Evolutionary conservation across 2,888 invertebrate genomes (phyloP).

Genomic region (Drosophila paranaensis): DNA sequence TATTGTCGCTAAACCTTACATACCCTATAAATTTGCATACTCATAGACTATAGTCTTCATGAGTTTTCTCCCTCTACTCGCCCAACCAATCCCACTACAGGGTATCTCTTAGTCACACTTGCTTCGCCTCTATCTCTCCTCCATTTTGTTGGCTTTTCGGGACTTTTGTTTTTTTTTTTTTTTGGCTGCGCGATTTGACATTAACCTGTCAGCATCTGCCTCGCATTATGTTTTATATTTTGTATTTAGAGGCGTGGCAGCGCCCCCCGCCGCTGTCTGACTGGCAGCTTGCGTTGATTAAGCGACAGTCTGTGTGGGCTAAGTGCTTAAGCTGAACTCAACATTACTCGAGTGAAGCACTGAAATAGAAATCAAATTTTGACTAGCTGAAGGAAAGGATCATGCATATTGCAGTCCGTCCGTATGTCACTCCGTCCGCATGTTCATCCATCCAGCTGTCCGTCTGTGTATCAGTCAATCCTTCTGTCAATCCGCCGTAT

Average conservation of each 20-base stretch:
- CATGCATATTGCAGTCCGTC: not conserved
- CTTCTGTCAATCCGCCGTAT: not conserved
- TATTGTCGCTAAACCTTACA: no score
- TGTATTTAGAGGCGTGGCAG: slow-evolving; percentile 49
- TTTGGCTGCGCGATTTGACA: slow-evolving; percentile 69
- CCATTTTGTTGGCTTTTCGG: slow-evolving; percentile 51
- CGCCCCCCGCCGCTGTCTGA: not conserved
- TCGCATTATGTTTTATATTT: slow-evolving; percentile 51
- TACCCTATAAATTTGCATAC: not conserved
- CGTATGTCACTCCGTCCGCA: no score
- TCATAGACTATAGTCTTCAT: not conserved
- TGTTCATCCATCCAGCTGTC: no score
- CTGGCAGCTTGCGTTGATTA: slow-evolving; percentile 15
- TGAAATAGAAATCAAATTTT: no score
- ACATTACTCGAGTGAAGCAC: not conserved
- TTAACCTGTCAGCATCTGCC: slow-evolving; percentile 70
- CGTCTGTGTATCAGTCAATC: not conserved
- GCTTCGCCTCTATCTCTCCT: not conserved
- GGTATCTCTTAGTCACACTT: slow-evolving; percentile 1
- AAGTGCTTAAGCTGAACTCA: slow-evolving; percentile 5
- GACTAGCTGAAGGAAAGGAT: not conserved
- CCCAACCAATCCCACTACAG: not conserved
- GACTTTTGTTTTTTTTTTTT: slow-evolving; percentile 31
- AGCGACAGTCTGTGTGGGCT: slow-evolving; percentile 7
- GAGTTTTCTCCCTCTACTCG: not conserved